Conservation (phyloP, 2,797 vertebrate genomes). For the Catamblyrhynchus diadema region DNA sequence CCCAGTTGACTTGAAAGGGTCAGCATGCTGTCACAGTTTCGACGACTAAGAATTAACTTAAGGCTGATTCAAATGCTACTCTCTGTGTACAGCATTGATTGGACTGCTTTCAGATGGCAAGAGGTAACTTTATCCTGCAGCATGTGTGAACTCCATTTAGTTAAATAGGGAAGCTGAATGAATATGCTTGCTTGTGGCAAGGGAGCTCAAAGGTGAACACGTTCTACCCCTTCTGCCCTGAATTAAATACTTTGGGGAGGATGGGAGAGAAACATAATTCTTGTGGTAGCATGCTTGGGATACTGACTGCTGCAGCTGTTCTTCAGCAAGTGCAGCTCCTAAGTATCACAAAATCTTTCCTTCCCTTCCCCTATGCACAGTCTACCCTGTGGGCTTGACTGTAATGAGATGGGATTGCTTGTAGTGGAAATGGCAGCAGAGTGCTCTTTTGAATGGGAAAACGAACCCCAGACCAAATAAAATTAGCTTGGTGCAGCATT, state of each 20-base stretch:
- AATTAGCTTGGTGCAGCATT: background rate
- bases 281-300: background rate
- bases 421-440: background rate
- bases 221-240: conserved; percentile 21
- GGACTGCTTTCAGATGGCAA: conserved; percentile 51
- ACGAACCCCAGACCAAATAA: background rate
- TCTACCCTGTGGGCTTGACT: background rate
- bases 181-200: background rate
- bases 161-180: conserved; percentile 48
- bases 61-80: conserved; percentile 65
- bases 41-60: conserved; percentile 68
- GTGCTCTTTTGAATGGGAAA: background rate
- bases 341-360: background rate
- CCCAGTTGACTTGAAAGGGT: conserved; percentile 68
- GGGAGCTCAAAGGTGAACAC: conserved; percentile 18
- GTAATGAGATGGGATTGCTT: background rate
- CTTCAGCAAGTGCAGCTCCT: background rate
- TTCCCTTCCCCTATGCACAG: background rate
- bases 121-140: conserved; percentile 60
- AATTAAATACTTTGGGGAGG: conserved; percentile 50
- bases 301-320: conserved; percentile 3
- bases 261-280: conserved; percentile 26
- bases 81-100: conserved; percentile 63
- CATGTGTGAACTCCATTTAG: conserved; percentile 61
- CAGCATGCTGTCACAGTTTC: conserved; percentile 65